Evolutionary conservation across 2,113 vertebrate genomes (phyloP).

Genomic region (Corythornis cristatus): DNA sequence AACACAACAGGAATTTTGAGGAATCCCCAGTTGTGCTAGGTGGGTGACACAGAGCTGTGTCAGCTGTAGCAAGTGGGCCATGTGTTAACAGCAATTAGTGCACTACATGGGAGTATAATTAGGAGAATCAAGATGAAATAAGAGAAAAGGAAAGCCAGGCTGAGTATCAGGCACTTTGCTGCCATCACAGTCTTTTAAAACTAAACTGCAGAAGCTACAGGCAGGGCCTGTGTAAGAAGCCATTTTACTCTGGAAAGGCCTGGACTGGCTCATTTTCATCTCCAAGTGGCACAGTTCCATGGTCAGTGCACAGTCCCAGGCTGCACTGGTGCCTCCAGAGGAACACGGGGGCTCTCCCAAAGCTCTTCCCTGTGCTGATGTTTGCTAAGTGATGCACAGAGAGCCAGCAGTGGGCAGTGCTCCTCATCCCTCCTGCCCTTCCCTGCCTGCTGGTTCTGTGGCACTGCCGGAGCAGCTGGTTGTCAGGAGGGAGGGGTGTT

Average conservation of each 20-base stretch:
- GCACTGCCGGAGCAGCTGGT: too few relatives aligned
- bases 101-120: slow-evolving; percentile 11
- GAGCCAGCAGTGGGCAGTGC: not conserved
- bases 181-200: not conserved
- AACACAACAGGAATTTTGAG: not conserved
- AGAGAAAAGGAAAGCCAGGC: slow-evolving; percentile 8
- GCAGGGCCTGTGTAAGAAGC: not conserved
- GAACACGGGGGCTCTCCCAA: not conserved
- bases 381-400: not conserved
- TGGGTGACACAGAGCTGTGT: not conserved
- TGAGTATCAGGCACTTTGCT: not conserved
- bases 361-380: not conserved
- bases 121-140: not conserved
- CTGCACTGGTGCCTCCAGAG: not conserved
- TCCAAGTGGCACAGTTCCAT: not conserved
- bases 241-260: not conserved
- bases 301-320: too few relatives aligned
- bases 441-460: not conserved
- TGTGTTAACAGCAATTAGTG: slow-evolving; percentile 10
- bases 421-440: not conserved
- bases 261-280: not conserved
- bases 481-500: not conserved
- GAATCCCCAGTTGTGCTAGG: not conserved
- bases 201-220: not conserved
- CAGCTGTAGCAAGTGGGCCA: not conserved